Conservation (phyloP, 2,113 vertebrate species). For the Xenopus borealis region DNA sequence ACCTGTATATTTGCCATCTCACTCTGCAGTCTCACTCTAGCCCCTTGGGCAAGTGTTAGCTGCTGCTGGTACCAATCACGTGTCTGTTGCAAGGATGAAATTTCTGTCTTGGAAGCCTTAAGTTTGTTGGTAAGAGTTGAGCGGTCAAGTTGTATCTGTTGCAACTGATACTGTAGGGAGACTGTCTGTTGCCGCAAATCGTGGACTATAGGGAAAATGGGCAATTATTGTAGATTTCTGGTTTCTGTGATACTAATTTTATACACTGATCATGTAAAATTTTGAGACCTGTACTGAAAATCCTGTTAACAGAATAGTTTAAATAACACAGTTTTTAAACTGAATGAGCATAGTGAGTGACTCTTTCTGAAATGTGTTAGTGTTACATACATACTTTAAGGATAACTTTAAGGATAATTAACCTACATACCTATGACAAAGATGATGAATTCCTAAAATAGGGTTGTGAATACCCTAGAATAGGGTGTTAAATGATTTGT, state of each 20-base stretch:
- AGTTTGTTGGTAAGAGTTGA: constrained; percentile 80
- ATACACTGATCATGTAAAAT: too few species aligned
- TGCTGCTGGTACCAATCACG: constrained; percentile 96
- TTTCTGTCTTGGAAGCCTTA: constrained; percentile 89
- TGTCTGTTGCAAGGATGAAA: constrained; percentile 84
- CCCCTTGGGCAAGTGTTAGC: constrained; percentile 86
- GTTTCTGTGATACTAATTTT: constrained; percentile 16
- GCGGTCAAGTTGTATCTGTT: constrained; percentile 87
- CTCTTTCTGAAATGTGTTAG: too few species aligned
- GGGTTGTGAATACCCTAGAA: too few species aligned
- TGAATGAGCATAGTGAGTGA: too few species aligned
- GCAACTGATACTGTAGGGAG: constrained; percentile 83
- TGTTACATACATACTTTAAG: too few species aligned
- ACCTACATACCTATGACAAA: too few species aligned
- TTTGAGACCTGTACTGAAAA: too few species aligned
- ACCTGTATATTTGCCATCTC: constrained; percentile 98
- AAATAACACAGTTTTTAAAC: too few species aligned
- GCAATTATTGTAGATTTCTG: background rate
- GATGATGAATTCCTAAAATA: too few species aligned
- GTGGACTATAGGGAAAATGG: constrained; percentile 67
- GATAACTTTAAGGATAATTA: too few species aligned
- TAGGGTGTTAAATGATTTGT: too few species aligned
- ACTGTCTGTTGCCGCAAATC: constrained; percentile 83
- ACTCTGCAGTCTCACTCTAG: constrained; percentile 86
- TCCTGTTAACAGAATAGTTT: too few species aligned